These are phyloP conservation scores for Zaprionus capensis DNA, from an alignment of 1,140 invertebrate species.

Conservation along the genomic window DNA sequence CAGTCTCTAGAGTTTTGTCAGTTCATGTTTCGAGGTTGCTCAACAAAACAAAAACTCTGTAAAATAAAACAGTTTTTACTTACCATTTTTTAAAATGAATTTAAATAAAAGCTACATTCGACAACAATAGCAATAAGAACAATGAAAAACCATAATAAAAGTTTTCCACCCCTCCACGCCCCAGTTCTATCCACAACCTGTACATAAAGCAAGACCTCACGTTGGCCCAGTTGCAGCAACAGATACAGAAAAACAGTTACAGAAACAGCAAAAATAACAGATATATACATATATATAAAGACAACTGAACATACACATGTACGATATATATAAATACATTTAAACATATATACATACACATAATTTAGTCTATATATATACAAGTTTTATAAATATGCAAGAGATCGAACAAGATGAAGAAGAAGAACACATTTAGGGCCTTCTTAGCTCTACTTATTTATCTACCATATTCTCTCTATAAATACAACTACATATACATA, in stretches of 20 bases:
- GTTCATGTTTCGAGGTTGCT: conserved; percentile 41
- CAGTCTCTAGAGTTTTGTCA: conserved; percentile 60
- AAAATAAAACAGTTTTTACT: conserved; percentile 55
- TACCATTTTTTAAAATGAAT: conserved; percentile 39
- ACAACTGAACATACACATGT: conserved; percentile 3
- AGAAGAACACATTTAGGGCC: conserved; percentile 27
- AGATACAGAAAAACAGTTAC: conserved; percentile 5
- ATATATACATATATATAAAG: conserved; percentile 41
- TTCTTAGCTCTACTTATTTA: conserved; percentile 30
- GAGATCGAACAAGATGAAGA: conserved; percentile 13
- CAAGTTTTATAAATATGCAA: conserved; percentile 37
- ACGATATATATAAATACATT: conserved; percentile 19
- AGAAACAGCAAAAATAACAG: conserved; percentile 14
- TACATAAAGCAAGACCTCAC: conserved; percentile 18
- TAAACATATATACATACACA: conserved; percentile 3
- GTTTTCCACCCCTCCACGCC: conserved; percentile 3
- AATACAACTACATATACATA: conserved; percentile 49
- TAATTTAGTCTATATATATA: conserved; percentile 41
- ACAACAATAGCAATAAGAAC: conserved; percentile 18
- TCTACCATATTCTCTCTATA: conserved; percentile 5
- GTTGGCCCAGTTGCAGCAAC: conserved; percentile 2
- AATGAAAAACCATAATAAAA: conserved; percentile 2
- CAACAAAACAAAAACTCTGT: conserved; percentile 41
- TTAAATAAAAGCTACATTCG: conserved; percentile 14
- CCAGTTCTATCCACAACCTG: conserved; percentile 20